A percentile compares a stretch with the other conserved stretches of the same genome.
Conservation (phyloP, 2,888 invertebrate species). For the Eugnorisma glareosa region DNA sequence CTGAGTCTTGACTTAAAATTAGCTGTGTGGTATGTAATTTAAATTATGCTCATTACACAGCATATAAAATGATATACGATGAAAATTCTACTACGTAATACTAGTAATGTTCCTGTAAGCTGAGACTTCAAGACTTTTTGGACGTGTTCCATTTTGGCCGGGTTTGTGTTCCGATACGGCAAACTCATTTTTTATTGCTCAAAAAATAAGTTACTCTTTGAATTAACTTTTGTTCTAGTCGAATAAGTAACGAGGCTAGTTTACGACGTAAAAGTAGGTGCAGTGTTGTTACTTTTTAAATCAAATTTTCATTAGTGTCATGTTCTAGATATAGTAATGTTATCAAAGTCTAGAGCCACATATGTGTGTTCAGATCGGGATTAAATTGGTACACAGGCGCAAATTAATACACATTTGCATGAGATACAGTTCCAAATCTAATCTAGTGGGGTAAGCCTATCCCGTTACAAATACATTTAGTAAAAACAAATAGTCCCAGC, state of each 20-base stretch:
- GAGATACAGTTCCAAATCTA: constrained; percentile 33
- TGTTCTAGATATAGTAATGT: not conserved
- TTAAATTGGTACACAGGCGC: constrained; percentile 11
- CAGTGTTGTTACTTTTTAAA: not conserved
- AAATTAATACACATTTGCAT: constrained; percentile 44
- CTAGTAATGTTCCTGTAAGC: constrained; percentile 45
- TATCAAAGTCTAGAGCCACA: not conserved
- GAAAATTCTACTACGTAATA: constrained; percentile 41
- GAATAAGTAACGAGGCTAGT: constrained; percentile 44
- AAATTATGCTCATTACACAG: constrained; percentile 59
- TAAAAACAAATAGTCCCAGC: constrained; percentile 50
- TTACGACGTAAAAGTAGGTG: constrained; percentile 1
- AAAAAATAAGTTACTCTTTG: constrained; percentile 50
- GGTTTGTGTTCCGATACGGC: constrained; percentile 53
- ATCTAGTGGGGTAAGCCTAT: constrained; percentile 31
- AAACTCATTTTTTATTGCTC: constrained; percentile 58
- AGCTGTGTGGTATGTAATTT: constrained; percentile 63
- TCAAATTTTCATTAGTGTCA: not conserved
- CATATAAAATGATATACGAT: constrained; percentile 46
- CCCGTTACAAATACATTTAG: constrained; percentile 33
- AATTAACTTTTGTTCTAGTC: constrained; percentile 41
- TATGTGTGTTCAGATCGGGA: not conserved
- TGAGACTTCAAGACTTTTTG: constrained; percentile 59
- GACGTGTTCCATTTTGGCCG: constrained; percentile 64
- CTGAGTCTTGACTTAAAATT: constrained; percentile 66